Base-by-base conservation (phyloP, 2,888 invertebrate species). In the Palloptera scutellata region DNA sequence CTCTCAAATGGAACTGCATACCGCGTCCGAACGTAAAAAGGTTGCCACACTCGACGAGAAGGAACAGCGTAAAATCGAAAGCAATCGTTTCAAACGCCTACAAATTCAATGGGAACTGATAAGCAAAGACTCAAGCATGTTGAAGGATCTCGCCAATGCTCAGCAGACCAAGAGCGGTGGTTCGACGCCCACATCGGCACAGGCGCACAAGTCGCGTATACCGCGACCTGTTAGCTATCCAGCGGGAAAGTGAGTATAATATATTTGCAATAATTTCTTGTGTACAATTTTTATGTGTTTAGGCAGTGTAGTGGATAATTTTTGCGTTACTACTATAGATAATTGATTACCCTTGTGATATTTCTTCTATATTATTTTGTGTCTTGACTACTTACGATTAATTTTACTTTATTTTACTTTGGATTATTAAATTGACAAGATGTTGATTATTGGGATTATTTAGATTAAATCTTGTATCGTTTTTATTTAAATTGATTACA, bases 51-150 rank as follows among this genome's bases (percentile, higher is more conserved):
- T 80, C 5, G 81, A 81, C 13, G 80, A 76, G 10, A 77, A 79
- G 69, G 83, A 83, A 74, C 82, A 81, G 75, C 82, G 83, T 2
- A 85, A 85, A 74, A 82, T 84, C 54, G 83, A 84, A 59, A 84
- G 81, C 66, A 85, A 85, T 79, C 84, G 85, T 61, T 85, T 85
- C 59, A 85, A 85, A 74, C 82, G 85, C 17, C 72, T 85, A 69
- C 85, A 85, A 75, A 85, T 85, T 60, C 85, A 85, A 72, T 85
- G 85, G 85, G 85, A 85, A 72, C 75, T 85, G 67, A 79, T 85
- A 73, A 85, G 85, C 73, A 85, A 85, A 69, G 85, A 85, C 69
- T 83, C 84, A 5, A 81, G 81, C 72, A 80, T 82, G 80, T 76
- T 84, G 11, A 84, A 84, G 64, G 85, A 85, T 66, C 74, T 85